Conservation (phyloP, 2,113 vertebrate genomes). For the Stomatorhinus ivindoensis region DNA sequence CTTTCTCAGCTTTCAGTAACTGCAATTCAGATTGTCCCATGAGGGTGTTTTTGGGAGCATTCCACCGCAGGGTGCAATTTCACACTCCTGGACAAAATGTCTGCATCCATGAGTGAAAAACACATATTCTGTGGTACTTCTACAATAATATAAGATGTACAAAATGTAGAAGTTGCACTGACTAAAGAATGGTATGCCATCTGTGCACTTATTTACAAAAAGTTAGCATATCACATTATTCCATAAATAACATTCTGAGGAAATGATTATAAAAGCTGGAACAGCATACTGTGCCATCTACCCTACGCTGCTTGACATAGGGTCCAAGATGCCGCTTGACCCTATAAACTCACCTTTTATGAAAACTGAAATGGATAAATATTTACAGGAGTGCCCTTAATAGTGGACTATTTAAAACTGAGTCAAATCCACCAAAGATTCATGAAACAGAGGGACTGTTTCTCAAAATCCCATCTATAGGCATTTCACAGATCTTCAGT, state of each 20-base stretch:
- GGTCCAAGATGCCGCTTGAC: not conserved
- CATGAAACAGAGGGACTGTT: not conserved
- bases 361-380: not conserved
- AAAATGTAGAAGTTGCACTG: not conserved
- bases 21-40: not conserved
- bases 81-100: not conserved
- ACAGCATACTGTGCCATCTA: not conserved
- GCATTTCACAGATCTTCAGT: constrained; percentile 17
- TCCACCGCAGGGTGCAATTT: not conserved
- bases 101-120: not conserved
- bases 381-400: not conserved
- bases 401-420: not conserved
- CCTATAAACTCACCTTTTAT: not conserved
- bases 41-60: not conserved
- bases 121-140: not conserved
- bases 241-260: not conserved
- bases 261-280: not conserved
- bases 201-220: not conserved
- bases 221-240: not conserved
- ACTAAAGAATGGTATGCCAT: not conserved
- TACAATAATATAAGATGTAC: not conserved
- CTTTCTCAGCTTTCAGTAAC: not conserved
- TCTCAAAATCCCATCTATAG: not conserved
- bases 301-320: not conserved
- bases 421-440: not conserved